Evolutionary conservation across 2,888 invertebrate genomes (phyloP).

Genomic region (Cheilosia vernalis): DNA sequence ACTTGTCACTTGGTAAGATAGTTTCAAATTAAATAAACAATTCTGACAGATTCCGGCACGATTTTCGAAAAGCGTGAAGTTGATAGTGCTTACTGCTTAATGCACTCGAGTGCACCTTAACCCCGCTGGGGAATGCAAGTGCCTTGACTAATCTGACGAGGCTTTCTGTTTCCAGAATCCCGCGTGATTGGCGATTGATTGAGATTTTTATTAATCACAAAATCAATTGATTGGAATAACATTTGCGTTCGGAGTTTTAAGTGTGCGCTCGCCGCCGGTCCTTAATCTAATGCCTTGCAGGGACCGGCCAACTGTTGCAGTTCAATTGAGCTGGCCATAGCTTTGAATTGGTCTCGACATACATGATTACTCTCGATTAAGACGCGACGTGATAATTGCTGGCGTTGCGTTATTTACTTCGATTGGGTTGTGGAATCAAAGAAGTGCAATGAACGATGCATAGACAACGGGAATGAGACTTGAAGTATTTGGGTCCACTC

Average conservation of each 20-base stretch:
- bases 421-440: slow-evolving; percentile 27
- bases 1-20: slow-evolving; percentile 64
- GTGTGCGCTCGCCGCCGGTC: slow-evolving; percentile 20
- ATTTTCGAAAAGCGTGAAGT: slow-evolving; percentile 67
- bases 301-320: slow-evolving; percentile 31
- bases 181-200: slow-evolving; percentile 39
- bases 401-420: not conserved
- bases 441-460: slow-evolving; percentile 32
- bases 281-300: slow-evolving; percentile 50
- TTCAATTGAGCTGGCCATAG: slow-evolving; percentile 65
- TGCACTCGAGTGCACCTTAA: slow-evolving; percentile 56
- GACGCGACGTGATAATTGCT: slow-evolving; percentile 61
- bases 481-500: not conserved
- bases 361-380: slow-evolving; percentile 68
- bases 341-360: slow-evolving; percentile 69
- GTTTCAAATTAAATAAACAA: slow-evolving; percentile 63
- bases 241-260: slow-evolving; percentile 39
- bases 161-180: slow-evolving; percentile 64
- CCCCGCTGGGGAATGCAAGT: slow-evolving; percentile 1
- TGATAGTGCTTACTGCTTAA: slow-evolving; percentile 42
- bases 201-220: slow-evolving; percentile 59
- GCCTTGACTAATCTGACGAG: slow-evolving; percentile 34
- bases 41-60: slow-evolving; percentile 71
- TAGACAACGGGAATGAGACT: not conserved
- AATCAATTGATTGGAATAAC: slow-evolving; percentile 65